Base-by-base conservation (phyloP, 2,888 invertebrate species). In the Agrotis clavis region DNA sequence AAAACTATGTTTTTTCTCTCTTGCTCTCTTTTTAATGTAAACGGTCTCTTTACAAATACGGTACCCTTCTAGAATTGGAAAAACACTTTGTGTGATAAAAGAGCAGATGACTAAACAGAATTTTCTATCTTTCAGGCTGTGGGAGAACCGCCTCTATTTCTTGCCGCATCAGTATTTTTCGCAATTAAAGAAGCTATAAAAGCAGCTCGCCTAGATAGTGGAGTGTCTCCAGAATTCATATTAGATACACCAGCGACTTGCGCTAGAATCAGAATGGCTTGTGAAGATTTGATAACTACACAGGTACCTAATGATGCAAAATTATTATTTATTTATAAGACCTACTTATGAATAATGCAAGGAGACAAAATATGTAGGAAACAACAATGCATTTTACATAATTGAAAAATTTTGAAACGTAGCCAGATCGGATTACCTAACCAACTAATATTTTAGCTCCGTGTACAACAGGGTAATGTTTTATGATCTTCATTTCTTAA, bases 91-190 rank as follows among this genome's bases (percentile, higher is more conserved):
- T 14, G 14, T 16, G 9, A 41, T 41, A 48, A 1, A 18, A 19
- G 6, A 14, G 35, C 21, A 51, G n/a, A 41, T 1, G 3, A 35
- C 14, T 59, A 41, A 57, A 47, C 1, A 41, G 5, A 45, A 50
- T 4, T n/a, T 19, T 65, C 51, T 65, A 47, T 64, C 45, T 74
- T 96, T 48, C 86, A 99, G 98, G 99, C 99, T 76, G 97, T 99
- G 19, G 99, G 99, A 0, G 99, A 99, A 92, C 99, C 99, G 0
- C 99, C 99, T 0, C 93, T 99, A 4, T 99, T 99, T 90, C 96
- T 99, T 57, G 98, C 99, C 0, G 97, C 98, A 11, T 98, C 99
- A 0, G 97, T 97, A 1, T 98, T 98, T 91, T 99, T 98, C 89
- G 99, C 99, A 0, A 98, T 99, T 74, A 98, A 98, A 90, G 98